These are phyloP conservation scores for Uropetala carovei DNA, from an alignment of 2,888 invertebrate genomes.

Conservation along the genomic window DNA sequence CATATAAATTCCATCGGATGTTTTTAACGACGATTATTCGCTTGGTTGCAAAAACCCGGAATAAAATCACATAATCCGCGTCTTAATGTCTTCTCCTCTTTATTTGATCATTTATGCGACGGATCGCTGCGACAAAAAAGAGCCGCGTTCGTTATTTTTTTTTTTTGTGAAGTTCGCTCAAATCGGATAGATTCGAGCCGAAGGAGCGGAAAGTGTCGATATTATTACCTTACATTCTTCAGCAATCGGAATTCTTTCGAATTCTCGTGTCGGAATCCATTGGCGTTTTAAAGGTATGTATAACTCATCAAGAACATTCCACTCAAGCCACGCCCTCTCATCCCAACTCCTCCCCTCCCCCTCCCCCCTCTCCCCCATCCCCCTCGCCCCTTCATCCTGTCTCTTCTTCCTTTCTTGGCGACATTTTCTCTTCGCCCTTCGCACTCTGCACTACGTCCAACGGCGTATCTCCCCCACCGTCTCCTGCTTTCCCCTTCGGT, in stretches of 20 bases:
- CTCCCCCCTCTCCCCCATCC: neutral
- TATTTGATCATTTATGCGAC: no score
- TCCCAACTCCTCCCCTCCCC: neutral
- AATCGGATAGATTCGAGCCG: no score
- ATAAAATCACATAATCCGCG: no score
- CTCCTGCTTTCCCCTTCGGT: neutral
- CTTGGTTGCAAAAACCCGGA: no score
- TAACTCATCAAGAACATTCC: conserved; percentile 5
- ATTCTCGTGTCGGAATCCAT: neutral
- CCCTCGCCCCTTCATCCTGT: neutral
- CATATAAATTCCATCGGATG: no score
- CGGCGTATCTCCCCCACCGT: neutral
- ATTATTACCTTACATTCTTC: neutral
- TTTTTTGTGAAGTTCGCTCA: no score
- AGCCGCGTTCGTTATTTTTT: no score
- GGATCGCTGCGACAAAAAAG: no score
- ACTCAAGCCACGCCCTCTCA: neutral
- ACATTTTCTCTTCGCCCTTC: neutral
- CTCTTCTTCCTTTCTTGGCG: neutral
- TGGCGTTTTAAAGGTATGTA: neutral
- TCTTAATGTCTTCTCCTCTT: no score
- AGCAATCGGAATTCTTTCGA: neutral
- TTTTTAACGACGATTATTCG: no score
- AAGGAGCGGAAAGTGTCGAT: neutral
- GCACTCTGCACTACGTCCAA: no score